Evolutionary conservation across 2,797 vertebrate genomes (phyloP).

Genomic region (Rhinophrynus dorsalis): DNA sequence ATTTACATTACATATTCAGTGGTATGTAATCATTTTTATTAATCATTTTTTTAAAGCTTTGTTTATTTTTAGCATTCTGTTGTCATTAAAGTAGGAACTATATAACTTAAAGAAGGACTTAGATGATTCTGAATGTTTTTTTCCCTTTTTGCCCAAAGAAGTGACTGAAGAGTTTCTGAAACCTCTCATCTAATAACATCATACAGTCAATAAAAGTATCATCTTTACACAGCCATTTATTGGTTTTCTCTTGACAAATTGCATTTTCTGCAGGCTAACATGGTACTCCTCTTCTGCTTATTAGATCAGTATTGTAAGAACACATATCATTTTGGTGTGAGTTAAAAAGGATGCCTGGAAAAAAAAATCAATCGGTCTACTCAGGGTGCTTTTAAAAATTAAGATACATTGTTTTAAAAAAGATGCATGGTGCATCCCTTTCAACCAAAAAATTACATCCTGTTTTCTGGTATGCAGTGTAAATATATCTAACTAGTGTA

Average conservation of each 20-base stretch:
- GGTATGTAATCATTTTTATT: no score
- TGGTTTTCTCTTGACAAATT: constrained; percentile 51
- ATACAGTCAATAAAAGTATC: constrained; percentile 50
- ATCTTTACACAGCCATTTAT: constrained; percentile 49
- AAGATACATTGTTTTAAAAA: constrained; percentile 28
- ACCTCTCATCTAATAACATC: constrained; percentile 47
- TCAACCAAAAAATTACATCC: neutral
- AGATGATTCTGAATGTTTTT: neutral
- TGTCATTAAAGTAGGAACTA: no score
- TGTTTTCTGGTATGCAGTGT: neutral
- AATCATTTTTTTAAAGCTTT: no score
- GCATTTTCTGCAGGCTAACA: constrained; percentile 47
- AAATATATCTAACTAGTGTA: no score
- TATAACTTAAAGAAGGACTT: neutral
- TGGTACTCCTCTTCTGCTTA: constrained; percentile 49
- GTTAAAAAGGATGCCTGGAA: constrained; percentile 38
- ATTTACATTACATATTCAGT: no score
- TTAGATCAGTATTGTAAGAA: constrained; percentile 49
- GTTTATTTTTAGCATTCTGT: no score
- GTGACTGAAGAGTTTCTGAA: constrained; percentile 40
- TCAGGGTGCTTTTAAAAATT: constrained; percentile 28
- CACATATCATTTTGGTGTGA: constrained; percentile 48
- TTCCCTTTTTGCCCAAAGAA: constrained; percentile 22
- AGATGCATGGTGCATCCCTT: neutral
- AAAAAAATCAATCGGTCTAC: constrained; percentile 41